Conservation (phyloP, 2,888 invertebrate genomes). For the Oscheius sp. region DNA sequence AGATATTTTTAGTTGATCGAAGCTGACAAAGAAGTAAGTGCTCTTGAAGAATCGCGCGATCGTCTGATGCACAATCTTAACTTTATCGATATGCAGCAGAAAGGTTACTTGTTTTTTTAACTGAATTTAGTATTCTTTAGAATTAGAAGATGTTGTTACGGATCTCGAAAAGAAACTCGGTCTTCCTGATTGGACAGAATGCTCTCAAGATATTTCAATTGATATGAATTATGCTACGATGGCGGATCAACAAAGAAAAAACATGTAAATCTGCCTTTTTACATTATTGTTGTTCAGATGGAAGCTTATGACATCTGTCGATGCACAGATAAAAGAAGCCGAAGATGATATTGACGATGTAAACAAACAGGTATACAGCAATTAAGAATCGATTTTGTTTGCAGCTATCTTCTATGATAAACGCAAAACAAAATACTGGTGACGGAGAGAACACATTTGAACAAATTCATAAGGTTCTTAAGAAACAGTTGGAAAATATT, state of each 20-base stretch:
- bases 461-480: slow-evolving; percentile 53
- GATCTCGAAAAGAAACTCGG: slow-evolving; percentile 45
- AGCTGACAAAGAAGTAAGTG: slow-evolving; percentile 39
- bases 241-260: slow-evolving; percentile 45
- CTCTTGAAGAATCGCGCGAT: slow-evolving; percentile 47
- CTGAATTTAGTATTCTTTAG: slow-evolving; percentile 4
- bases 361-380: slow-evolving; percentile 38
- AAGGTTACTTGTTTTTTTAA: slow-evolving; percentile 26
- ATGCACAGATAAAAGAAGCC: slow-evolving; percentile 51
- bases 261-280: slow-evolving; percentile 37
- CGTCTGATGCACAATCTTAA: slow-evolving; percentile 45
- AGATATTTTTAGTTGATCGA: slow-evolving; percentile 31
- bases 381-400: too few relatives aligned
- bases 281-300: slow-evolving; percentile 29
- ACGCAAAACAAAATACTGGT: too few relatives aligned
- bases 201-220: slow-evolving; percentile 15
- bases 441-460: slow-evolving; percentile 38
- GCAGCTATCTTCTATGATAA: too few relatives aligned
- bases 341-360: slow-evolving; percentile 54
- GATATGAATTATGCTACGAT: slow-evolving; percentile 39
- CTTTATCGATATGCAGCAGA: slow-evolving; percentile 51
- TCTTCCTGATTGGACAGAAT: slow-evolving; percentile 42
- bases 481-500: slow-evolving; percentile 53
- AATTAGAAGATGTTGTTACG: slow-evolving; percentile 42
- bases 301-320: slow-evolving; percentile 49